Conservation (phyloP, 2,888 invertebrate species). For the Sepioteuthis lessoniana region DNA sequence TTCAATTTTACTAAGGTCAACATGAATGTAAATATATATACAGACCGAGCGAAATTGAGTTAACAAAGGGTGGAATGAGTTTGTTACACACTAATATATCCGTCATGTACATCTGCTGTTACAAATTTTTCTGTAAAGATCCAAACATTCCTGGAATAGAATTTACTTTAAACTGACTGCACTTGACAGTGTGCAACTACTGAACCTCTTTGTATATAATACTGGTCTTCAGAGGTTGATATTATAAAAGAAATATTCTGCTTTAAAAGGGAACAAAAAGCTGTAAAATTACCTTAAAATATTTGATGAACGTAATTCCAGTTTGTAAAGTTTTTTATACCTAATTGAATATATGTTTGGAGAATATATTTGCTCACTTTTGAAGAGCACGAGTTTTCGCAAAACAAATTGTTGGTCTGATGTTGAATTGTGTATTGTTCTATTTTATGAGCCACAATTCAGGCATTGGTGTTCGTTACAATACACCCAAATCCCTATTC, state of each 20-base stretch:
- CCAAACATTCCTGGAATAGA: constrained; percentile 49
- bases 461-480: constrained; percentile 49
- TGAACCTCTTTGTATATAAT: constrained; percentile 48
- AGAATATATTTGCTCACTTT: constrained; percentile 58
- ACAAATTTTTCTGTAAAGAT: constrained; percentile 48
- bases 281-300: constrained; percentile 48
- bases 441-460: constrained; percentile 52
- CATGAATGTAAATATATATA: constrained; percentile 46
- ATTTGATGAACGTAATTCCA: constrained; percentile 49
- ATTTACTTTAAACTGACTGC: constrained; percentile 45
- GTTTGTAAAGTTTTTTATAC: constrained; percentile 54
- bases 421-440: constrained; percentile 54
- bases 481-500: constrained; percentile 48
- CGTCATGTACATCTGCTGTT: constrained; percentile 48
- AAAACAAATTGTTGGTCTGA: constrained; percentile 50
- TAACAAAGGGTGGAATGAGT: constrained; percentile 48
- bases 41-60: constrained; percentile 47
- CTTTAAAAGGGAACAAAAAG: constrained; percentile 46
- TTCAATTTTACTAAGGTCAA: constrained; percentile 48
- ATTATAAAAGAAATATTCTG: constrained; percentile 8
- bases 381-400: constrained; percentile 54
- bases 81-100: constrained; percentile 48
- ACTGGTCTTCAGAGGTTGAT: constrained; percentile 48
- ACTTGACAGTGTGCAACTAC: constrained; percentile 40
- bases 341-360: constrained; percentile 54